Evolutionary conservation across 2,888 invertebrate genomes (phyloP).

Genomic region (Idaea dimidiata): DNA sequence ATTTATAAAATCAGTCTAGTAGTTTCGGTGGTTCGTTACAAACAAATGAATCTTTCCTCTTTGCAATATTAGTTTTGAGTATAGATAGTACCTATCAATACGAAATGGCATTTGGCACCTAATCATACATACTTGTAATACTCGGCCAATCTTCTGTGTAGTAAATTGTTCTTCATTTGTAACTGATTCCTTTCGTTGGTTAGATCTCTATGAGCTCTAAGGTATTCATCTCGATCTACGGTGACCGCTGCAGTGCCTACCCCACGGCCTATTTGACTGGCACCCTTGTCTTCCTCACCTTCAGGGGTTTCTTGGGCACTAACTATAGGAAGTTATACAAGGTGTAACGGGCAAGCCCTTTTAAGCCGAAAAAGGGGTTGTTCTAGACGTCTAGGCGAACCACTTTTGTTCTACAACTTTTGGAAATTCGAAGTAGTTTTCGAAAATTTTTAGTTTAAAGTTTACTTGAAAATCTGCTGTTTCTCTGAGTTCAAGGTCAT

Average conservation of each 20-base stretch:
- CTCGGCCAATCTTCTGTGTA: constrained; percentile 69
- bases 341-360: no score
- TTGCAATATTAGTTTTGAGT: no score
- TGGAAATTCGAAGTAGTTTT: no score
- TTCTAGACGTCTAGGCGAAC: no score
- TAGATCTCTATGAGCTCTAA: constrained; percentile 61
- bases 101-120: background rate
- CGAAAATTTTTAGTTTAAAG: no score
- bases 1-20: no score
- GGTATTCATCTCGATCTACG: constrained; percentile 63
- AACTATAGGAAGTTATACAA: constrained; percentile 29
- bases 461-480: no score
- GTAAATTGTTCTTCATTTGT: constrained; percentile 64
- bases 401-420: no score
- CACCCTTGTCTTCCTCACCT: constrained; percentile 27
- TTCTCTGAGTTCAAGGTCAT: no score
- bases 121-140: constrained; percentile 61
- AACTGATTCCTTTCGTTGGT: constrained; percentile 51
- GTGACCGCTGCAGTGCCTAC: constrained; percentile 43
- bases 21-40: no score
- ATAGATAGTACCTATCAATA: background rate
- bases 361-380: no score
- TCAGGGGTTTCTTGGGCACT: constrained; percentile 23
- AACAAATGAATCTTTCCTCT: constrained; percentile 5
- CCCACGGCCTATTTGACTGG: constrained; percentile 49